Base-by-base conservation (phyloP, 2,113 vertebrate species). In the Pygoscelis adeliae region DNA sequence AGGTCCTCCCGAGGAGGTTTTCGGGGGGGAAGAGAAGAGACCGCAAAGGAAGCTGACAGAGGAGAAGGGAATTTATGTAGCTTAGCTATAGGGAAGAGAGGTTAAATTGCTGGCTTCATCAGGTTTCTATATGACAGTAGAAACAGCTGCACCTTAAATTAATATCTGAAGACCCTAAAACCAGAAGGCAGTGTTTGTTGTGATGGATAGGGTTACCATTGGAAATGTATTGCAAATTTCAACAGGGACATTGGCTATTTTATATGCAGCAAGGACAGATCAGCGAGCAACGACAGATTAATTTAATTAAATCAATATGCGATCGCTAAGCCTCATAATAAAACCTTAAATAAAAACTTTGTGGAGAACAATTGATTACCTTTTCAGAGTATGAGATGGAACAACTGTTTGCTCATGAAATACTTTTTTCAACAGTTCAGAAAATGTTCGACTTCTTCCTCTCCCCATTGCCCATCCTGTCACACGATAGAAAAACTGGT, bases 261-360 rank as follows among this genome's bases (percentile, higher is more conserved):
- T 65, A 40, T 9, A 40, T 7, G 26, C 44, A 70, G 40, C 30
- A 32, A 72, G 44, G 80, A 72, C 13, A 40, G 67, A 83, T 38
- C 44, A 72, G 71, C 0, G 2, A 91, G 44, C 25, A 79, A 73
- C 89, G 74, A 44, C 12, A 92, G 70, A 80, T 80, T 61, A 53
- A 67, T 67, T 70, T 70, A 40, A 91, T 86, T 73, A 81, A 65
- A 87, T 83, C 59, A 87, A 46, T 36, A 17, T 91, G 42, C 0
- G 15, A 69, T 73, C 67, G 25, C 59, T 70, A 66, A 80, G 5
- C 18, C 20, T 81, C 67, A 56, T 40, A 65, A 61, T 13, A 87
- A 83, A 95, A 72, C 17, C 61, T 76, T 86, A 80, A 85, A 49
- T 55, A 94, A 83, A 61, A 72, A 72, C 13, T 81, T 77, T 34